Conservation (phyloP, 2,888 invertebrate species). For the Chironomus tentans region DNA sequence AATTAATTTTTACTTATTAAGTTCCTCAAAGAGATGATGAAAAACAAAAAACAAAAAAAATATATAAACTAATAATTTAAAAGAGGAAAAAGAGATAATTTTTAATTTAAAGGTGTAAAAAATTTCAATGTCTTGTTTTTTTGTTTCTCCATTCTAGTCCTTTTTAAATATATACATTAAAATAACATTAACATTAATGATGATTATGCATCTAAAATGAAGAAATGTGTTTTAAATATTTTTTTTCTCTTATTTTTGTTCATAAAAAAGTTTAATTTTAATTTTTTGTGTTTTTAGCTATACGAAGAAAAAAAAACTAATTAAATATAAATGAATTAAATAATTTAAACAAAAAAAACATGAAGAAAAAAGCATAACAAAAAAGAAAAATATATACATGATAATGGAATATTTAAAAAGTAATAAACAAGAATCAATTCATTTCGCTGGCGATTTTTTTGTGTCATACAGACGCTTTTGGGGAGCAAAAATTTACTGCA, state of each 20-base stretch:
- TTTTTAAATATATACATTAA: not conserved
- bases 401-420: not conserved
- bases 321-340: not conserved
- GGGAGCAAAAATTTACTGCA: not conserved
- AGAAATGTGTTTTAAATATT: too few relatives aligned
- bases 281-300: not conserved
- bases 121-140: constrained; percentile 13
- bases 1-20: constrained; percentile 13
- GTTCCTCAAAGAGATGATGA: not conserved
- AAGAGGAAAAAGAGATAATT: not conserved
- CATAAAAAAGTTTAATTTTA: not conserved
- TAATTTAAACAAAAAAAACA: not conserved
- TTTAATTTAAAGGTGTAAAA: not conserved
- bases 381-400: not conserved
- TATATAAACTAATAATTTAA: not conserved
- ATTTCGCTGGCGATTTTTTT: constrained; percentile 8
- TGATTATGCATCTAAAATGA: too few relatives aligned
- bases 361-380: not conserved
- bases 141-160: constrained; percentile 20
- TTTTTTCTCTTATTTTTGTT: too few relatives aligned
- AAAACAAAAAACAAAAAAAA: not conserved
- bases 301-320: not conserved
- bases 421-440: not conserved
- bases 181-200: too few relatives aligned
- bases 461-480: not conserved